Percentiles rank a stretch among this genome's conserved stretches.
phyloP scores from a whole-genome alignment of 2,797 vertebrate species.

The Hydrolagus colliei region DNA sequence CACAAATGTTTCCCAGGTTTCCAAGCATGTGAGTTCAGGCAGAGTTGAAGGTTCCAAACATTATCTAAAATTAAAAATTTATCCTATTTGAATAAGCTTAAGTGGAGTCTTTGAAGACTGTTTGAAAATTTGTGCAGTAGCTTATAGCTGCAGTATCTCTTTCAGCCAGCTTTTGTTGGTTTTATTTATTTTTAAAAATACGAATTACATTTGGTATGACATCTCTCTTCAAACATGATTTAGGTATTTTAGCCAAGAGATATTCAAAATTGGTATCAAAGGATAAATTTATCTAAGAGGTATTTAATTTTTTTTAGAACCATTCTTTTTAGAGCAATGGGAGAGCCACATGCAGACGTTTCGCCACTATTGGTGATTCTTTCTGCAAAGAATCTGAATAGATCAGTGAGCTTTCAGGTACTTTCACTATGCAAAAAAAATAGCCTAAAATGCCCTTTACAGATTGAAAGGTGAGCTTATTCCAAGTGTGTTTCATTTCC shows the following conservation, averaged over 20 bases:
- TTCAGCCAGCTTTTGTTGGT: neutral
- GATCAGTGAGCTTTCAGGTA: no score
- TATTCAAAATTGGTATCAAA: constrained; percentile 8
- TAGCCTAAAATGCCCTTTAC: no score
- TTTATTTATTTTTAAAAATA: constrained; percentile 5
- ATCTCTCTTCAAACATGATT: neutral
- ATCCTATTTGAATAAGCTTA: neutral
- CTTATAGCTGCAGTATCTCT: constrained; percentile 13
- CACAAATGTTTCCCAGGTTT: constrained; percentile 26
- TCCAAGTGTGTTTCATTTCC: no score
- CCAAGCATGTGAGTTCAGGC: constrained; percentile 6
- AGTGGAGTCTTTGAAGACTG: constrained; percentile 27
- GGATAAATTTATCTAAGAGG: constrained; percentile 17
- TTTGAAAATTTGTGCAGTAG: constrained; percentile 18
- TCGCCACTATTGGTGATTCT: no score
- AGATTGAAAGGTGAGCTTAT: no score
- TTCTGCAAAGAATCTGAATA: neutral
- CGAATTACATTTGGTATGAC: neutral
- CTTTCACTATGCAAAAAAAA: no score
- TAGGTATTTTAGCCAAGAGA: neutral
- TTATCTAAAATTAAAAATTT: constrained; percentile 20
- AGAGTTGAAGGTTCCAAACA: constrained; percentile 25
- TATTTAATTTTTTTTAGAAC: neutral
- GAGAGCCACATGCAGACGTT: no score
- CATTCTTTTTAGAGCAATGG: neutral